phyloP scores from a whole-genome alignment of 2,888 invertebrate genomes.

The Saturnia pavonia region DNA sequence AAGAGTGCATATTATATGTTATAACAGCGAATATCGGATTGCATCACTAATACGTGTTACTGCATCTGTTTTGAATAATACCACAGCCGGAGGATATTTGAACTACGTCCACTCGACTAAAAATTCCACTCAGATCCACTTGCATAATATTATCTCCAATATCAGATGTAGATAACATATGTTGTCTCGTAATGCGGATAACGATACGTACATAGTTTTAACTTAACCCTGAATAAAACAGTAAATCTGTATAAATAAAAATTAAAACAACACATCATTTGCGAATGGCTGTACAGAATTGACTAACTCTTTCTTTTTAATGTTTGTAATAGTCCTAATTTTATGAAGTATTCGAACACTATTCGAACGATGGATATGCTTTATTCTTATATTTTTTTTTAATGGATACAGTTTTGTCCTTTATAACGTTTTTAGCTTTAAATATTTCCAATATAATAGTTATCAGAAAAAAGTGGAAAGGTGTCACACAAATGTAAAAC shows the following conservation, averaged over 20 bases:
- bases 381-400: too few relatives aligned
- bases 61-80: slow-evolving; percentile 59
- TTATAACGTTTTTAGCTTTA: not conserved
- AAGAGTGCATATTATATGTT: not conserved
- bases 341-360: too few relatives aligned
- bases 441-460: not conserved
- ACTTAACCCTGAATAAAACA: not conserved
- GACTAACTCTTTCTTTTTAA: too few relatives aligned
- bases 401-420: not conserved
- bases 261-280: too few relatives aligned
- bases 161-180: slow-evolving; percentile 12
- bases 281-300: too few relatives aligned
- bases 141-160: slow-evolving; percentile 39
- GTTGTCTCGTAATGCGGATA: not conserved
- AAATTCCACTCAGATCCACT: slow-evolving; percentile 41
- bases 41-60: slow-evolving; percentile 47
- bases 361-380: too few relatives aligned
- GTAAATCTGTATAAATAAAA: too few relatives aligned
- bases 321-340: too few relatives aligned
- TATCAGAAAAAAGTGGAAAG: not conserved
- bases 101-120: slow-evolving; percentile 58
- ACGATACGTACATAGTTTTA: not conserved
- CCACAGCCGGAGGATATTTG: slow-evolving; percentile 53
- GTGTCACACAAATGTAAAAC: not conserved
- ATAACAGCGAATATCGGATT: not conserved